A percentile compares a stretch with the other conserved stretches of the same genome.
phyloP scores from a whole-genome alignment of 2,888 invertebrate genomes.

The Tuta absoluta region DNA sequence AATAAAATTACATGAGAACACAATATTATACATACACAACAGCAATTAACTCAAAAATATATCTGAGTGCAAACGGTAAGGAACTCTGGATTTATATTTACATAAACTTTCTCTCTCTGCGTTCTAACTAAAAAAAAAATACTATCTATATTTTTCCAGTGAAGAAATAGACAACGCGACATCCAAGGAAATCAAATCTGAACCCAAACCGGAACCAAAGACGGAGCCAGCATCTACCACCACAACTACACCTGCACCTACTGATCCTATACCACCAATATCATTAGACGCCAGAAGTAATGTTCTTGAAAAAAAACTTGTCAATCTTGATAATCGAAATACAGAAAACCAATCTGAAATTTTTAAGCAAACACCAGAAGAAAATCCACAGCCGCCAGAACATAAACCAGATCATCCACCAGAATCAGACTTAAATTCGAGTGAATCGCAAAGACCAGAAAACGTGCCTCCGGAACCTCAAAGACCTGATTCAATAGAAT shows the following conservation, averaged over 20 bases:
- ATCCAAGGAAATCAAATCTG: constrained; percentile 26
- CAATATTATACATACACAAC: too few relatives aligned
- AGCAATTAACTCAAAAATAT: too few relatives aligned
- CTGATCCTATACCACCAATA: constrained; percentile 23
- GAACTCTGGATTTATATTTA: too few relatives aligned
- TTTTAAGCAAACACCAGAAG: constrained; percentile 23
- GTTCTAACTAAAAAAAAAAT: too few relatives aligned
- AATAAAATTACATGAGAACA: too few relatives aligned
- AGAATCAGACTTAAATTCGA: background rate
- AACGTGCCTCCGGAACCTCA: background rate
- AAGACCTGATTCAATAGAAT: constrained; percentile 27
- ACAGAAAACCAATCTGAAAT: constrained; percentile 21
- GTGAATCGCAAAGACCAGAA: constrained; percentile 30
- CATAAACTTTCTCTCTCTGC: too few relatives aligned
- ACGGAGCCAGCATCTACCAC: constrained; percentile 31
- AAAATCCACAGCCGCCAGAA: constrained; percentile 29
- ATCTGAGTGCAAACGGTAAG: too few relatives aligned
- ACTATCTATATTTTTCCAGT: constrained; percentile 36
- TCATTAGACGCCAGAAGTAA: background rate
- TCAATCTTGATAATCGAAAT: background rate
- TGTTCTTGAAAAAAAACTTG: background rate
- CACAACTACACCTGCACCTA: constrained; percentile 30
- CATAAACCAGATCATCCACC: too few relatives aligned
- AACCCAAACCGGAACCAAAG: constrained; percentile 35
- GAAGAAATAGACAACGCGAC: constrained; percentile 51